Percentiles rank a stretch among this genome's conserved stretches.
Conservation (phyloP, 2,888 invertebrate species). For the Limnephilus rhombicus region DNA sequence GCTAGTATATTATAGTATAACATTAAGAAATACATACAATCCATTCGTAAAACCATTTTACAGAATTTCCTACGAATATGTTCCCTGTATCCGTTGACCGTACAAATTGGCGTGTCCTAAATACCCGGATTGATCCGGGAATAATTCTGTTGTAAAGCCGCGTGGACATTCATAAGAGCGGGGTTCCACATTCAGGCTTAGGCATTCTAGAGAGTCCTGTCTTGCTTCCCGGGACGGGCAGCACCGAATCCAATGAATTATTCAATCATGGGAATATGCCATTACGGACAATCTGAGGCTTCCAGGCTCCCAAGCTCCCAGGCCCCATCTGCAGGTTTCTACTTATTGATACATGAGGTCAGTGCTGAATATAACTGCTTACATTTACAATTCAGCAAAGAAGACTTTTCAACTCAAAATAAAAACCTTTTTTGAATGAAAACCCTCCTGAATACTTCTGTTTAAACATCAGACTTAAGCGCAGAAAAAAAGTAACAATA, state of each 20-base stretch:
- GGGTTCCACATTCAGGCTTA: neutral
- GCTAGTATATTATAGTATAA: neutral
- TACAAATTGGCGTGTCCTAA: neutral
- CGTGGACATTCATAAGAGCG: neutral
- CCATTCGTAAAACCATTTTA: neutral
- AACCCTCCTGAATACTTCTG: neutral
- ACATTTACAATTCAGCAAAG: neutral
- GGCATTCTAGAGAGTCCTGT: slow-evolving; percentile 8
- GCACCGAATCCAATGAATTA: slow-evolving; percentile 61
- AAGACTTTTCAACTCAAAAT: neutral
- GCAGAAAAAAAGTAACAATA: neutral
- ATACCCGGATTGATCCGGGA: slow-evolving; percentile 20
- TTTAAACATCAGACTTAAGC: no score
- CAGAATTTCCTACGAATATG: neutral
- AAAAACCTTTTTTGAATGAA: neutral
- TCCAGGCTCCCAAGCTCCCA: neutral
- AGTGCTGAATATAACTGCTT: neutral
- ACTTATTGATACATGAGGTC: neutral
- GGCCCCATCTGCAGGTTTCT: neutral
- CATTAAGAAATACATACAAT: neutral
- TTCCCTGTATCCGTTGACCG: neutral
- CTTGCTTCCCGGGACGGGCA: slow-evolving; percentile 20
- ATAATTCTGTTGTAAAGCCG: neutral
- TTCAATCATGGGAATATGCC: slow-evolving; percentile 55
- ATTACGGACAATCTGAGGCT: slow-evolving; percentile 20